Percentiles rank a stretch among this genome's conserved stretches.
Evolutionary conservation across 1,140 invertebrate species (phyloP).

Genomic region (Piezodorus guildinii): DNA sequence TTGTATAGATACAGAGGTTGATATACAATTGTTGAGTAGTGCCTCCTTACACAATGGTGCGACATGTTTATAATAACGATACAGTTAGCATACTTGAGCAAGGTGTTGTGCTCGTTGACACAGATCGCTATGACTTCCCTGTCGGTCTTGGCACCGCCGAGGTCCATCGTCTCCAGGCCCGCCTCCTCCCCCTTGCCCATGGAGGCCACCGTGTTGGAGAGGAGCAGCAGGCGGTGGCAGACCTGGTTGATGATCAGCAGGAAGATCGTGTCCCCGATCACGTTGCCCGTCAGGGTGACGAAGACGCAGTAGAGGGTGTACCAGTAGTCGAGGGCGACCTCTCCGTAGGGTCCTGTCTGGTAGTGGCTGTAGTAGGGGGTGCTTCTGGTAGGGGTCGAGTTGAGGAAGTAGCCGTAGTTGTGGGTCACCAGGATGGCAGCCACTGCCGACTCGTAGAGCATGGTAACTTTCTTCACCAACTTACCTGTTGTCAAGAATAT

Average conservation of each 20-base stretch:
- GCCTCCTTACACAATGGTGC: too few relatives aligned
- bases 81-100: constrained; percentile 7
- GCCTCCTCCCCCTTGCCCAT: neutral
- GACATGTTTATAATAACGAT: too few relatives aligned
- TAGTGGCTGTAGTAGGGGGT: neutral
- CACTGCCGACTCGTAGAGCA: neutral
- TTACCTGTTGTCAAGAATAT: neutral
- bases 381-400: neutral
- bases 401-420: neutral
- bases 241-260: neutral
- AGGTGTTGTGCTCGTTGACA: neutral
- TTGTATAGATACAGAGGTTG: too few relatives aligned
- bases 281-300: neutral
- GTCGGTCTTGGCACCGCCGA: neutral
- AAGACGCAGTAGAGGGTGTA: neutral
- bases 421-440: neutral
- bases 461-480: neutral
- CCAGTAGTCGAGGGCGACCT: neutral
- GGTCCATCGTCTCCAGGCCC: neutral
- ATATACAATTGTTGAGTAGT: too few relatives aligned
- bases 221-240: neutral
- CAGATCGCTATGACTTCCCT: neutral
- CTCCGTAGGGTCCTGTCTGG: neutral
- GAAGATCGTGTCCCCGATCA: neutral
- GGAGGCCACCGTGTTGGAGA: neutral